Conservation (phyloP, 2,113 vertebrate species). For the Cyprinodon tularosa region DNA sequence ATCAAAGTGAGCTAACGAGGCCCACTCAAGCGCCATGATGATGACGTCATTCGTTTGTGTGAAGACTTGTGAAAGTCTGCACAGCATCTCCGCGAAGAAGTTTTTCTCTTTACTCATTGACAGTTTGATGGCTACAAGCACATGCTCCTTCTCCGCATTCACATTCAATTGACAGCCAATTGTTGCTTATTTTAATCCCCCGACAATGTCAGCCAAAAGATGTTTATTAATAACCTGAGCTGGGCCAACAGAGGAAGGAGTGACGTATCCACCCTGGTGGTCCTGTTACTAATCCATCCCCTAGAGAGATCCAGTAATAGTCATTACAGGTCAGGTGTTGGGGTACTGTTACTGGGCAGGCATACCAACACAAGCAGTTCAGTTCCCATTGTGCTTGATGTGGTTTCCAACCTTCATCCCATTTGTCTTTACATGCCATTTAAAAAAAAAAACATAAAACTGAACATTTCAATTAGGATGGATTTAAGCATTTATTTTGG, state of each 20-base stretch:
- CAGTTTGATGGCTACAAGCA: background rate
- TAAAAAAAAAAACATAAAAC: background rate
- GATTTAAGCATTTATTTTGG: background rate
- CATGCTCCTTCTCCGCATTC: background rate
- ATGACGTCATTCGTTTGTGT: background rate
- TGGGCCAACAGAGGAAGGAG: slow-evolving; percentile 37
- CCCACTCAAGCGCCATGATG: background rate
- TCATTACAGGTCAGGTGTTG: slow-evolving; percentile 60
- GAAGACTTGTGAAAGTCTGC: too few species aligned
- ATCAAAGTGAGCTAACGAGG: background rate
- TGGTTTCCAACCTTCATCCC: background rate
- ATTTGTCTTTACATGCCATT: background rate
- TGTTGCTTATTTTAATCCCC: slow-evolving; percentile 54
- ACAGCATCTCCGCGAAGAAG: too few species aligned
- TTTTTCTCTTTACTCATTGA: background rate
- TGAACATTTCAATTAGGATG: background rate
- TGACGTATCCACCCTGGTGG: slow-evolving; percentile 42
- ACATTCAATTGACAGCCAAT: slow-evolving; percentile 8
- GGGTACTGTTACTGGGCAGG: slow-evolving; percentile 50
- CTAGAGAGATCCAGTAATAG: slow-evolving; percentile 62
- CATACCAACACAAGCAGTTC: slow-evolving; percentile 17
- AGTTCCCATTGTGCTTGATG: slow-evolving; percentile 30
- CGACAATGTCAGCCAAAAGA: slow-evolving; percentile 75
- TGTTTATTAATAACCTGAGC: slow-evolving; percentile 68
- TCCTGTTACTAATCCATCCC: slow-evolving; percentile 30